Conservation (phyloP, 1,140 invertebrate genomes). For the Theocolax elegans region DNA sequence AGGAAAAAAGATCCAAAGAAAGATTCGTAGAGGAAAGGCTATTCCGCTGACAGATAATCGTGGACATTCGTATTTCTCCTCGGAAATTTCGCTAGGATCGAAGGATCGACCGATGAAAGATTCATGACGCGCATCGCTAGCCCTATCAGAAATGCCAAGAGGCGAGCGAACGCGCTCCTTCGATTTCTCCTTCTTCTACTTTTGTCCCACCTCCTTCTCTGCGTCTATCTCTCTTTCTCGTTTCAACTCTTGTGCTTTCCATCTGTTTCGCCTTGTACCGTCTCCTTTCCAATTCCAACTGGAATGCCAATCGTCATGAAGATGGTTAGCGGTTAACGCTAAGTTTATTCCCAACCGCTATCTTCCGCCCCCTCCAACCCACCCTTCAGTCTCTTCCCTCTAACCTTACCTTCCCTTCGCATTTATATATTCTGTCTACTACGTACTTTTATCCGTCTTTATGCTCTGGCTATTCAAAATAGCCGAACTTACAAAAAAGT, state of each 20-base stretch:
- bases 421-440: not conserved
- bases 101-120: constrained; percentile 37
- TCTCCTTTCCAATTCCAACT: constrained; percentile 26
- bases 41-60: constrained; percentile 37
- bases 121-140: constrained; percentile 39
- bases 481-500: no score
- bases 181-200: constrained; percentile 5
- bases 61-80: constrained; percentile 37
- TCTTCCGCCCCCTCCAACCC: not conserved
- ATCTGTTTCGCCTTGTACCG: not conserved
- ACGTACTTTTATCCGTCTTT: not conserved
- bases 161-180: not conserved
- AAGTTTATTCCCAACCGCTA: constrained; percentile 8
- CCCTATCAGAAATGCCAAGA: constrained; percentile 32
- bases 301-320: constrained; percentile 19
- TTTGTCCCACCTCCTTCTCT: not conserved
- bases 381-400: no score
- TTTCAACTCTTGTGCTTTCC: not conserved
- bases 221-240: constrained; percentile 8
- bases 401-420: not conserved
- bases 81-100: constrained; percentile 29
- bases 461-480: no score
- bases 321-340: constrained; percentile 33
- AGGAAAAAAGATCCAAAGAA: no score
- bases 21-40: constrained; percentile 6